Conservation (phyloP, 2,113 vertebrate species). For the Hemibagrus wyckioides region DNA sequence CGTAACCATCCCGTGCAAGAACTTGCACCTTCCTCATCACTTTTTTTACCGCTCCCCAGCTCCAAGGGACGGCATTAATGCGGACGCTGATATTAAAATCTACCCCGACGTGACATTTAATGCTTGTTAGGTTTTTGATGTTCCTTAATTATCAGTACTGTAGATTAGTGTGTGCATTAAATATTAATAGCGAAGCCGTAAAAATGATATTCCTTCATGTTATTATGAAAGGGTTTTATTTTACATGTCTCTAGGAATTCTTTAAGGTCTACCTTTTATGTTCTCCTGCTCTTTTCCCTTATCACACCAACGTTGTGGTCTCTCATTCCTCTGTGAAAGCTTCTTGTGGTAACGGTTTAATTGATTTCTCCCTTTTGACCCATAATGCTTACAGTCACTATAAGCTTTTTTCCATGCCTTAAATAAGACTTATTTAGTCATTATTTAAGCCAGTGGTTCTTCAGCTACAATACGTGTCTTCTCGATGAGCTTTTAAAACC, state of each 20-base stretch:
- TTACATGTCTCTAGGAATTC: neutral
- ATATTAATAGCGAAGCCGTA: conserved; percentile 14
- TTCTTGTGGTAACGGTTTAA: neutral
- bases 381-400: neutral
- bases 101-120: neutral
- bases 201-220: neutral
- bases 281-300: neutral
- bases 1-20: neutral
- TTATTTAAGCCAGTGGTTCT: no score
- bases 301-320: neutral
- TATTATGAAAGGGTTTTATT: conserved; percentile 7
- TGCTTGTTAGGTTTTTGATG: neutral
- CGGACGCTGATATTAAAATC: neutral
- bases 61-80: neutral
- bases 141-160: neutral
- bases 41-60: neutral
- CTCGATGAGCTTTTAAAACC: no score
- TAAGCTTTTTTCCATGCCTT: neutral
- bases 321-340: neutral
- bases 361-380: neutral
- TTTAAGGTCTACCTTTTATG: neutral
- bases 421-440: neutral
- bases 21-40: neutral
- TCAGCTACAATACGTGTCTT: no score
- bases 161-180: neutral